phyloP scores from a whole-genome alignment of 2,113 vertebrate genomes.

The Charadrius vociferus region DNA sequence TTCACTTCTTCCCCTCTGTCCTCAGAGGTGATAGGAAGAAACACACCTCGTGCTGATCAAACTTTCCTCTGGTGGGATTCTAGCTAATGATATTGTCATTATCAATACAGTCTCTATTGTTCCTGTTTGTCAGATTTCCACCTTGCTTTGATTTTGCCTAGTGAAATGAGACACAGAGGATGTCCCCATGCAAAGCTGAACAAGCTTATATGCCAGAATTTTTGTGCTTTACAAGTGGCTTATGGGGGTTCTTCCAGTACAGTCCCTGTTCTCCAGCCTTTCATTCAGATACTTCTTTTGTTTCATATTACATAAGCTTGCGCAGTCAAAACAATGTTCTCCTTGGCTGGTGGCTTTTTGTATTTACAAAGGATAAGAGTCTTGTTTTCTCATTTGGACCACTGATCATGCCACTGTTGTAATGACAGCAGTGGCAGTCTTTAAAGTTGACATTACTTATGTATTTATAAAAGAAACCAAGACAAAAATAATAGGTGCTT shows the following conservation, averaged over 20 bases:
- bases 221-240: not conserved
- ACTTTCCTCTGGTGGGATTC: not conserved
- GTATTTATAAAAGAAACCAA: not conserved
- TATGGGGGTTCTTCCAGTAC: not conserved
- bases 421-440: not conserved
- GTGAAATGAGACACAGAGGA: not conserved
- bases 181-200: not conserved
- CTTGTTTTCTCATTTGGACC: not conserved
- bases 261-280: not conserved
- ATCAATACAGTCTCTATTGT: not conserved
- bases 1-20: not conserved
- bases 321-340: not conserved
- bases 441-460: not conserved
- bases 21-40: not conserved
- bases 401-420: fast-evolving
- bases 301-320: not conserved
- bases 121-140: not conserved
- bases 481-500: not conserved
- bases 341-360: not conserved
- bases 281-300: not conserved
- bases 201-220: not conserved
- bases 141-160: not conserved
- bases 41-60: not conserved
- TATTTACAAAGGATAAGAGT: not conserved
- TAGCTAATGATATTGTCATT: not conserved